Evolutionary conservation across 2,888 invertebrate genomes (phyloP), one percentile per base, ranked within the genome.

Genomic region (Leuctra nigra): DNA sequence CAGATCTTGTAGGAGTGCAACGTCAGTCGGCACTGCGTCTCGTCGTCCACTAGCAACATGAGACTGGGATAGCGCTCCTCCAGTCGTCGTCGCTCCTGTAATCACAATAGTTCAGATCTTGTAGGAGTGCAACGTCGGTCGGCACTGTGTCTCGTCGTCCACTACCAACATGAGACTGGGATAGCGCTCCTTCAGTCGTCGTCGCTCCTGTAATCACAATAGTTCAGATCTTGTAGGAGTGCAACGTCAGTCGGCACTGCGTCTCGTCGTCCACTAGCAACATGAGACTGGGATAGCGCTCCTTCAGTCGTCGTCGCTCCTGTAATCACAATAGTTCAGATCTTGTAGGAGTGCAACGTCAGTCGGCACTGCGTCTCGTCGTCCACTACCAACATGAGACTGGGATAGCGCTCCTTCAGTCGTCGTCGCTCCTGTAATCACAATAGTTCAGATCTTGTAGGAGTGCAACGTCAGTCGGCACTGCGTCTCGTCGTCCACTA

Each of bases 51-150:
- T 1, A 82, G 78, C 61, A 86, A 75, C 2, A 86, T 87, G 62
- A 87, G 74, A 56, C 87, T 87, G 0, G 92, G 91, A 68, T 86
- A 94, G 20, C 91, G 82, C 69, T 91, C 91, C 66, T 88, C 85
- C 18, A 41, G 18, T 14, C 7, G 18, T 41, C 18, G 41, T 18
- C 41, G 41, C 7, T 18, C 18, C 36, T 36, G 36, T 3, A 70
- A 66, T 61, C 29, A 25, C n/a, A n/a, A n/a, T n/a, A n/a, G n/a
- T n/a, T n/a, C n/a, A n/a, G n/a, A n/a, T n/a, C n/a, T n/a, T 88
- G 72, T 93, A 95, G 60, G 86, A 87, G 68, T 86, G 84, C 57
- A 56, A 54, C 35, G 55, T 41, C 16, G 22, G 22, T n/a, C 24
- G 39, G 14, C 36, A 36, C 13, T 36, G 36, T 14, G 83, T 78